Base-by-base conservation (phyloP, 2,797 vertebrate genomes). In the Anguilla anguilla region DNA sequence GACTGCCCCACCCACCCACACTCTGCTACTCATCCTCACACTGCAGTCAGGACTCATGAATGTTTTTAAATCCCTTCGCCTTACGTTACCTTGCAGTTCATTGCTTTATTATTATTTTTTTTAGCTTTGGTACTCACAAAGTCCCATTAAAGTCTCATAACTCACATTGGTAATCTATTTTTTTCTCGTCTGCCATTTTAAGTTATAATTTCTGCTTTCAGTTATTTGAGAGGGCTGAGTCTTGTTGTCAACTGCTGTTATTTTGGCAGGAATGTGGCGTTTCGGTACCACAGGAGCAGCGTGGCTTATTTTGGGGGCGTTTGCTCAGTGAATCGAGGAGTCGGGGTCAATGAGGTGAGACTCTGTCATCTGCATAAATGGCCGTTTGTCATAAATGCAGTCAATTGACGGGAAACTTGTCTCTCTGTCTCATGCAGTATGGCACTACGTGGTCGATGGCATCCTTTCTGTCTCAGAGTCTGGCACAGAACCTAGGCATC, bases 401-500 rank as follows among this genome's bases (percentile, higher is more conserved):
- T 28, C 43, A 49, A 17, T 25, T n/a, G 43, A 51, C 49, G 55
- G 61, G 6, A 25, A 39, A 35, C 43, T 91, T 89, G 43, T 46
- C 88, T 43, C 82, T 85, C 67, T 86, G 53, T 77, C 86, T 11
- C 92, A 92, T 90, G 91, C 94, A 98, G 97, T 97, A 97, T 92
- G 97, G 96, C 83, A 94, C 95, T 87, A 94, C 95, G 84, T 95
- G 96, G 96, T 96, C 95, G 82, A 97, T 97, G 96, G 97, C 97
- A 87, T 95, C 96, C 90, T 96, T 96, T 85, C 91, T 98, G 82
- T 97, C 97, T 22, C 97, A 98, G 90, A 97, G 97, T 89, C 95
- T 98, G 92, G 97, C 97, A 90, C 97, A 97, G 92, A 98, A 98
- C 93, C 95, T 98, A 88, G 97, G 97, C 87, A 97, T 98, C 92